Base-by-base conservation (phyloP, 2,797 vertebrate genomes). In the Psittacula echo region DNA sequence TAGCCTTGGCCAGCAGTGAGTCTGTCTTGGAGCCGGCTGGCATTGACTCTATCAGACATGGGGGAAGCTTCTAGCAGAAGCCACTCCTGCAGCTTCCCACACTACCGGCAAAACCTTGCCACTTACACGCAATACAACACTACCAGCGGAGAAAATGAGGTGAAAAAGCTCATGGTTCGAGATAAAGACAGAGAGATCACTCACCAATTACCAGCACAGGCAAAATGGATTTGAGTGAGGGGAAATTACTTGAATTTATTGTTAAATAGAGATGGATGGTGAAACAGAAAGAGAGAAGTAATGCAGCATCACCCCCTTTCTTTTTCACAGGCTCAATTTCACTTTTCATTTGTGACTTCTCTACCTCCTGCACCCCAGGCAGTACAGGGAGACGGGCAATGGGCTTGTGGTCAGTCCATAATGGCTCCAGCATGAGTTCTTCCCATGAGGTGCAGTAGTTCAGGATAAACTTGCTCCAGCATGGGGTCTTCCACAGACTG, bases 331-430 rank as follows among this genome's bases (percentile, higher is more conserved):
- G 18, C 11, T 39, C 14, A 48, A 5, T 5, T 67, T 68, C 15
- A 39, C 26, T 48, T 12, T 44, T 80, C 18, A 8, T 22, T 90
- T 39, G 20, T 4, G 5, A n/a, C 23, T 60, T 30, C 9, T 64
- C 13, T 60, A 22, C 5, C 7, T 48, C 1, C 0, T 10, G 27
- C 17, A 37, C 6, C 2, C 13, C 29, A 29, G 10, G 29, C 21
- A 45, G 27, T 26, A 22, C 21, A 53, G 24, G 11, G 11, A 53
- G 8, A 18, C 4, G 53, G 21, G 18, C 22, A 68, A 42, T 30
- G 12, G 26, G 13, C 2, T 24, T 47, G 18, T 72, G n/a, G 7
- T 70, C 16, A 47, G 14, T 42, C 54, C 26, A 3, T 68, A 60
- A 9, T 19, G 29, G 27, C 24, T 73, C 50, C 30, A 42, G 0